Evolutionary conservation across 2,888 invertebrate species (phyloP).

Genomic region (Rotaria macrura): DNA sequence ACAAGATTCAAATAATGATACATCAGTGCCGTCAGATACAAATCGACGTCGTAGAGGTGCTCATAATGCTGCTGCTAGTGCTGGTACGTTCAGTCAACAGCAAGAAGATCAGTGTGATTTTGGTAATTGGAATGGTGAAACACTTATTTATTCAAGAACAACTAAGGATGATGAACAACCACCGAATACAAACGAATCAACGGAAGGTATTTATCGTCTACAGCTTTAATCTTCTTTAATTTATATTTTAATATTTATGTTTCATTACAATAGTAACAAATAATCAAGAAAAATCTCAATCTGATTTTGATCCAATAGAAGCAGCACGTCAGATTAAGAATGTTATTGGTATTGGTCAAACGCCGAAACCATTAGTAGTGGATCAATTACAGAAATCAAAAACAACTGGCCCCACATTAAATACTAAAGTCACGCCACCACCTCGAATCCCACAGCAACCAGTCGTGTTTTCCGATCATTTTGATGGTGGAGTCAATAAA

Average conservation of each 20-base stretch:
- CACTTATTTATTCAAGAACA: neutral
- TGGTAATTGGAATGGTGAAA: slow-evolving; percentile 1
- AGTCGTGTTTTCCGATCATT: neutral
- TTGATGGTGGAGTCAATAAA: neutral
- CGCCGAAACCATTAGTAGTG: neutral
- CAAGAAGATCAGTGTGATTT: neutral
- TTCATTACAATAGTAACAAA: neutral
- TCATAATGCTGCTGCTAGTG: neutral
- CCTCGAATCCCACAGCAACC: neutral
- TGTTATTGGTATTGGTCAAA: slow-evolving; percentile 17
- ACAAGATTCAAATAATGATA: neutral
- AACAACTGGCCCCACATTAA: neutral
- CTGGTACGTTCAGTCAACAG: neutral
- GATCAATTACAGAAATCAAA: neutral
- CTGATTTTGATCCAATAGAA: neutral
- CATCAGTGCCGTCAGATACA: neutral
- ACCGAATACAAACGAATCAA: neutral
- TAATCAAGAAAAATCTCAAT: neutral
- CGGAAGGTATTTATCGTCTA: too few relatives aligned
- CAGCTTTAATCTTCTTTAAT: too few relatives aligned
- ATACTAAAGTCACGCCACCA: neutral
- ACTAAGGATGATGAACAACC: neutral
- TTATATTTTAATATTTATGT: neutral
- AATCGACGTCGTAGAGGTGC: neutral
- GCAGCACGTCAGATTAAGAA: slow-evolving; percentile 10